Evolutionary conservation across 92 coral and sea anemone genomes (phyloP), one percentile per base, ranked within the genome.

Genomic region (Epizoanthus ramosus): DNA sequence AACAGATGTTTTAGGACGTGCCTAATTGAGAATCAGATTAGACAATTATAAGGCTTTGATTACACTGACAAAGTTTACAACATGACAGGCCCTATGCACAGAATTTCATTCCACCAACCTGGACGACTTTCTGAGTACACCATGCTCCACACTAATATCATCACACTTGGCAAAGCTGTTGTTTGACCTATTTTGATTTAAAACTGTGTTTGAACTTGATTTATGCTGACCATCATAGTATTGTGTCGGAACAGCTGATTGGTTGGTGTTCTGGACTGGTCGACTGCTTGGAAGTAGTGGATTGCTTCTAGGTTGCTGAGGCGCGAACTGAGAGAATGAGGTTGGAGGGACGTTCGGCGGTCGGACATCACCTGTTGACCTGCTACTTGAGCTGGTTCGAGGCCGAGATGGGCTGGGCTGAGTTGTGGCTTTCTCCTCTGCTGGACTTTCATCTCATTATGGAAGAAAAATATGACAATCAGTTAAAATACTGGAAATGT

Each of bases 101-200:
- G 14, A 50, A 50, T 0, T 16, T 12, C 54, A 9, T 50, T 9
- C 41, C 15, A 59, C 81, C 23, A 24, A 77, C 82, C 82, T 77
- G 25, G 21, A 37, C 12, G 82, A 74, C 33, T 87, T 84, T 45
- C 79, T 80, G 1, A 87, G 31, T 23, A 89, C 85, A 14, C 91
- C 95, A 60, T 89, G 92, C 59, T 91, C 91, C 57, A 93, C 59
- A 37, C 89, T 80, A 52, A 93, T 93, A 8, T 93, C 98, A 52
- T 93, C 98, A 50, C 90, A 84, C 71, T 87, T 93, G 67, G 90
- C 66, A 80, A 86, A 93, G 67, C 88, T 68, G 31, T 93, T 87
- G 73, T 63, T 70, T 6, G 84, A 19, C 37, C 58, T 75, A 22
- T 17, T 74, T 85, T 88, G 79, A 64, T 88, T 56, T 65, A 86